Evolutionary conservation across 2,113 vertebrate genomes (phyloP).

Genomic region (Nycticorax nycticorax): DNA sequence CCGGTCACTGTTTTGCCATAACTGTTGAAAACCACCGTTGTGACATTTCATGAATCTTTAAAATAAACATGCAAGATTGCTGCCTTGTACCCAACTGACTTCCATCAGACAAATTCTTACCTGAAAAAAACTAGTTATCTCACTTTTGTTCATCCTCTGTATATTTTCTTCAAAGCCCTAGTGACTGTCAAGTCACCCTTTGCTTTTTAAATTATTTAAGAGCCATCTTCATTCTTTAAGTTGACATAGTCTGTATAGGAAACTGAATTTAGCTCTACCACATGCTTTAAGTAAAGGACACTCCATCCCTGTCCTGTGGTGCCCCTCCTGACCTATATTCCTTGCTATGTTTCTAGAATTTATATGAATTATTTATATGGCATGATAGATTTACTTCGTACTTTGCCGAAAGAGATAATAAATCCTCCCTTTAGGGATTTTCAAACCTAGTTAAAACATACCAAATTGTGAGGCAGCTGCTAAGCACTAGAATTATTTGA

Average conservation of each 20-base stretch:
- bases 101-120: background rate
- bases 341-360: background rate
- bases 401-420: background rate
- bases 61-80: background rate
- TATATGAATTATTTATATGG: constrained; percentile 29
- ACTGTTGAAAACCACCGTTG: background rate
- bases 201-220: background rate
- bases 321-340: constrained; percentile 16
- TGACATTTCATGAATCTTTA: background rate
- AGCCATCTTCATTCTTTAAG: background rate
- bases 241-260: background rate
- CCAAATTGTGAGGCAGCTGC: background rate
- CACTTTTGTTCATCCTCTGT: background rate
- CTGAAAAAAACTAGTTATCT: background rate
- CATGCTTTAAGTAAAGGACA: background rate
- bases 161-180: background rate
- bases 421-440: constrained; percentile 24
- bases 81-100: background rate
- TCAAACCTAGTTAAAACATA: constrained; percentile 12
- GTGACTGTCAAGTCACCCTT: background rate
- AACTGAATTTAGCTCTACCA: background rate
- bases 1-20: background rate
- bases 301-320: background rate
- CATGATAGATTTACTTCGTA: background rate
- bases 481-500: background rate